phyloP scores from a whole-genome alignment of 1,140 invertebrate species.

The Achatina immaculata region DNA sequence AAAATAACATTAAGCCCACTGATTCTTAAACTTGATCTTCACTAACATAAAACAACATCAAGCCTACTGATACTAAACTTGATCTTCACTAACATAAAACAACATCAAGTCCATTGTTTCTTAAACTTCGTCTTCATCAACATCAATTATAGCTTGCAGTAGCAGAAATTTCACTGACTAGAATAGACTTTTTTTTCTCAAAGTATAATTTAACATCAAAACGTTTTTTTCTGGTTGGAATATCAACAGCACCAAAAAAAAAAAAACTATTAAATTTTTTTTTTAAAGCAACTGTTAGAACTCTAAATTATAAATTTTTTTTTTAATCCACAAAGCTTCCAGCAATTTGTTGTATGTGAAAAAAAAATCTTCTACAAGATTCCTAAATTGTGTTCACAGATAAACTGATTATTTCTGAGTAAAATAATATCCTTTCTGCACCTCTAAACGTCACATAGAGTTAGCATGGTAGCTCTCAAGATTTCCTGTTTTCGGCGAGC shows the following conservation, averaged over 20 bases:
- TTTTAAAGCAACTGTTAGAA: neutral
- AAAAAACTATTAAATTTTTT: neutral
- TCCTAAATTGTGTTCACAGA: no score
- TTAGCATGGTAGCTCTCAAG: no score
- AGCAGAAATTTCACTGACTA: neutral
- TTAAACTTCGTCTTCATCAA: no score
- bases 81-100: neutral
- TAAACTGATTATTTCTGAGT: no score
- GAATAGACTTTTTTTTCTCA: neutral
- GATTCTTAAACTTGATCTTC: neutral
- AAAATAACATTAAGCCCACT: neutral
- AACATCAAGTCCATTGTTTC: neutral
- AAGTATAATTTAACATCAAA: neutral
- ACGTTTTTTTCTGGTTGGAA: neutral
- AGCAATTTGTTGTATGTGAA: neutral
- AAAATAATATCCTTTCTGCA: no score
- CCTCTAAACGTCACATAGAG: no score
- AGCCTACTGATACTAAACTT: neutral
- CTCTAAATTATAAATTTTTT: neutral
- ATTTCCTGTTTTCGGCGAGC: no score
- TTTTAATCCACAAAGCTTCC: neutral
- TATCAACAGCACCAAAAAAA: neutral
- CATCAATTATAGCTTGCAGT: no score
- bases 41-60: neutral
- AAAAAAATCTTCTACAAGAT: neutral